Base-by-base conservation (phyloP, 1,140 invertebrate species). In the Panagrolaimus sp. region DNA sequence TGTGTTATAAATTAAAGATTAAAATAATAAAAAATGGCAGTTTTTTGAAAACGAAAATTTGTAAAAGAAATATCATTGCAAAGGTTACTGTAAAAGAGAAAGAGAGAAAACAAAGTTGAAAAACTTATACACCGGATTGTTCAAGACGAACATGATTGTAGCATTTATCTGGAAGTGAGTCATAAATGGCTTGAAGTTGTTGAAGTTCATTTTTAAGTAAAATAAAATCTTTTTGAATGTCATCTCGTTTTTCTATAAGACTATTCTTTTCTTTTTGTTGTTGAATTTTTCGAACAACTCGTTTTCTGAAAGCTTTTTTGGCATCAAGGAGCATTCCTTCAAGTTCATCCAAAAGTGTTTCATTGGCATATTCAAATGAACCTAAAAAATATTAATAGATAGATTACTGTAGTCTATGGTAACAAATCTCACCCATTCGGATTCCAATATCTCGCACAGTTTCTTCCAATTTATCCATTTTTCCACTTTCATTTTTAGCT, bases 131-230 rank as follows among this genome's bases (percentile, higher is more conserved):
- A 57, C 27, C 27, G 51, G 20, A 25, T 20, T 57, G 20, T 57
- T 57, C 51, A 0, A 57, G 51, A 20, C 51, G 51, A 27, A 57
- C 51, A 57, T 25, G 20, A 27, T 57, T 57, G n/a, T 20, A 57
- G n/a, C 51, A 57, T 20, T 57, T 57, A 57, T 57, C 51, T 27
- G 51, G 51, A 57, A 57, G 11, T 57, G 20, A 20, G 51, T 20
- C 51, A 57, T 25, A 57, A 27, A 25, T 57, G 4, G 20, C 1
- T 11, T 27, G 14, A 20, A 57, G 27, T 27, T 13, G 13, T 13
- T 13, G 20, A 57, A 57, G 51, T 20, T 57, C 51, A 27, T 14
- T 27, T 57, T 57, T 16, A 23, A 57, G 51, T 1, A 27, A 9
- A 13, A 25, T 27, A 57, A 20, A 13, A 11, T 57, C 51, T 20